Conservation (phyloP, 1,140 invertebrate species). For the Coptotermes formosanus region DNA sequence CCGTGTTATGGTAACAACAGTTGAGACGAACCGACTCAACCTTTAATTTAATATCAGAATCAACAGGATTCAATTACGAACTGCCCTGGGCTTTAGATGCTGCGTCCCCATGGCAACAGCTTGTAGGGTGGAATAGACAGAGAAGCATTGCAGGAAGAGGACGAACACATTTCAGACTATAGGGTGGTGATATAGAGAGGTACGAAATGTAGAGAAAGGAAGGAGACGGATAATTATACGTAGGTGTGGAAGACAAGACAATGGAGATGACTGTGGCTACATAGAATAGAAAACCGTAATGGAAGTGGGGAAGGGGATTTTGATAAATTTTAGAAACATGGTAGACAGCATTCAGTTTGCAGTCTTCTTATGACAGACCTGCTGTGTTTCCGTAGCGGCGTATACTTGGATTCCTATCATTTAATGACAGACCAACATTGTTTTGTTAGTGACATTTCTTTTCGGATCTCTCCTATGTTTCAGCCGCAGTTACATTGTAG, state of each 20-base stretch:
- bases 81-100: slow-evolving; percentile 3
- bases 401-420: not conserved
- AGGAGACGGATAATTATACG: slow-evolving; percentile 1
- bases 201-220: not conserved
- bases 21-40: not conserved
- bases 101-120: not conserved
- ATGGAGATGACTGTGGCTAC: not conserved
- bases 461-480: no score
- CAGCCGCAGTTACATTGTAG: no score
- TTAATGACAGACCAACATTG: not conserved
- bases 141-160: not conserved
- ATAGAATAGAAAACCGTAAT: not conserved
- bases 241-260: slow-evolving; percentile 17
- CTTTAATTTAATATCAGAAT: slow-evolving; percentile 20
- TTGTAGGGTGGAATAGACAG: not conserved
- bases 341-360: not conserved
- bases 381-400: not conserved
- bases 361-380: not conserved
- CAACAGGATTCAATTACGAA: slow-evolving; percentile 18
- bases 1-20: slow-evolving; percentile 18
- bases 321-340: not conserved
- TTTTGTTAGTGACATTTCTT: no score
- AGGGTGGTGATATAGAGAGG: not conserved
- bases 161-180: not conserved
- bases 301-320: not conserved